Conservation (phyloP, 2,888 invertebrate genomes). For the Pseudococcus jackbeardsleyi region DNA sequence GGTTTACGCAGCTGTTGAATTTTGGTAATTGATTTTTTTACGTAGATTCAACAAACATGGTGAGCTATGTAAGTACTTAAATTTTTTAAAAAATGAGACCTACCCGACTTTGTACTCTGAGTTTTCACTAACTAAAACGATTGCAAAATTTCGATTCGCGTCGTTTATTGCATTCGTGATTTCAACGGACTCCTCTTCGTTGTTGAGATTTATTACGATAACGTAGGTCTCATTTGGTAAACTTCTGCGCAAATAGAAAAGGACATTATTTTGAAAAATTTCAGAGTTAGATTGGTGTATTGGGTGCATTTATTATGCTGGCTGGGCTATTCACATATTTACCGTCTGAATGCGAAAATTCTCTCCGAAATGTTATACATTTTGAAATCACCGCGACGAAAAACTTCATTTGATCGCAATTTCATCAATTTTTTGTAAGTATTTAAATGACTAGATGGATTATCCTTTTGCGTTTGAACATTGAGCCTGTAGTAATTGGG, state of each 20-base stretch:
- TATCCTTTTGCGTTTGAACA: constrained; percentile 55
- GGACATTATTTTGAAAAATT: not conserved
- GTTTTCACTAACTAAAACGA: constrained; percentile 58
- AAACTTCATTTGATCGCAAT: constrained; percentile 69
- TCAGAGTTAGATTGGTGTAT: no score
- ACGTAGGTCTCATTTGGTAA: constrained; percentile 38
- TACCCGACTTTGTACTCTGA: constrained; percentile 55
- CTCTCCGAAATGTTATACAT: constrained; percentile 34
- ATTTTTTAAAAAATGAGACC: not conserved
- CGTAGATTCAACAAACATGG: no score
- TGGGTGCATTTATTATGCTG: not conserved
- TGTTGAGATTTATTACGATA: constrained; percentile 56
- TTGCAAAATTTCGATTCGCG: not conserved
- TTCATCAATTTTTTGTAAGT: constrained; percentile 61
- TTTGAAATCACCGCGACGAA: constrained; percentile 68
- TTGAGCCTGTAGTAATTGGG: constrained; percentile 65
- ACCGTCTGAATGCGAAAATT: constrained; percentile 61
- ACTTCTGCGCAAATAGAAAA: not conserved
- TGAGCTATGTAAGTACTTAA: not conserved
- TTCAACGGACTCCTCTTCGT: constrained; percentile 53
- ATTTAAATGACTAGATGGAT: constrained; percentile 61
- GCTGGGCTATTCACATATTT: not conserved
- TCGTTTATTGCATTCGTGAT: not conserved
- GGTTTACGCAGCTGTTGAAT: no score
- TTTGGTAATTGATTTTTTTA: no score